A percentile compares a stretch with the other conserved stretches of the same genome.
Evolutionary conservation across 2,797 vertebrate species (phyloP).

Genomic region (Coracias cyanogaster): DNA sequence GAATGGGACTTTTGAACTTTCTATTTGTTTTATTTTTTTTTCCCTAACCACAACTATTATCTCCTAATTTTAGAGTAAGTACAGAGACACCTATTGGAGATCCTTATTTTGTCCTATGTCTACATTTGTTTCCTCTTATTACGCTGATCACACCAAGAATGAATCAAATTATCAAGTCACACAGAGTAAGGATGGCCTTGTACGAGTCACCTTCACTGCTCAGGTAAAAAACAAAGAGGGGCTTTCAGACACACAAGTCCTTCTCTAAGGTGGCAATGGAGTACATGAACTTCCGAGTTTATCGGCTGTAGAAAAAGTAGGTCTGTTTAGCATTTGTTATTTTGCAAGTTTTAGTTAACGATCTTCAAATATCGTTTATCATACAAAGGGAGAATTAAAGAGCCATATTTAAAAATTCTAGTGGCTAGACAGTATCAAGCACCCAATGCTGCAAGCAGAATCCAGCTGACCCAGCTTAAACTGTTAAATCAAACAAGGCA

Average conservation of each 20-base stretch:
- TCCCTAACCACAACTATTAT: background rate
- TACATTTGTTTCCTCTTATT: background rate
- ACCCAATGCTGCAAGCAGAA: background rate
- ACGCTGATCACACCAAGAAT: background rate
- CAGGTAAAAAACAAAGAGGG: background rate
- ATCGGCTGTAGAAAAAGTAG: background rate
- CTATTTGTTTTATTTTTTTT: background rate
- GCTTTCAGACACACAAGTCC: background rate
- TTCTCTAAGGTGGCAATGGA: background rate
- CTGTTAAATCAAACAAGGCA: background rate
- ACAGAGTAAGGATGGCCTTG: background rate
- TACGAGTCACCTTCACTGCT: background rate
- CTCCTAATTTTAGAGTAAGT: background rate
- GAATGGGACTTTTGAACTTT: background rate
- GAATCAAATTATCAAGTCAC: background rate
- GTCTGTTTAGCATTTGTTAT: background rate
- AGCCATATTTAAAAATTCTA: background rate
- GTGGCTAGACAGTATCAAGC: background rate
- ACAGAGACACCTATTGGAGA: background rate
- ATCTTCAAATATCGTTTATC: background rate
- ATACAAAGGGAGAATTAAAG: background rate
- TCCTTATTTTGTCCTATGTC: background rate
- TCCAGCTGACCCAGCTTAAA: background rate
- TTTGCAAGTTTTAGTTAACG: background rate
- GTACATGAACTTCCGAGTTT: background rate